A percentile compares a stretch with the other conserved stretches of the same genome.
These are phyloP conservation scores for Thunnus maccoyii DNA, from an alignment of 2,113 vertebrate genomes.

Conservation along the genomic window DNA sequence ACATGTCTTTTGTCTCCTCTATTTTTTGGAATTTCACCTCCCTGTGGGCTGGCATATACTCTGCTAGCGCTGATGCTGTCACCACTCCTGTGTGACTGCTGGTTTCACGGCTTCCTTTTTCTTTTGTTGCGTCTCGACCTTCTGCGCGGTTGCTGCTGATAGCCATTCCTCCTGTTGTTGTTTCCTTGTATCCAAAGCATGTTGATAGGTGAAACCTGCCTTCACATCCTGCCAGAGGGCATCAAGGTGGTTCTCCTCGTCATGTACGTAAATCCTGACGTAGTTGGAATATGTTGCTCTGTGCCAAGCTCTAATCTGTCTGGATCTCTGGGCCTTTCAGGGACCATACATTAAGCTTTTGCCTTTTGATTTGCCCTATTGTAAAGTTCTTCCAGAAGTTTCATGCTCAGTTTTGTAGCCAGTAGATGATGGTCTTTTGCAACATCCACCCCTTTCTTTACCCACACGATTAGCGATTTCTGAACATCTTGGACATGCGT, in stretches of 20 bases:
- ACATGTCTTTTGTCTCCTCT: conserved; percentile 31
- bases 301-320: conserved; percentile 28
- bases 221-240: conserved; percentile 42
- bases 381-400: no score
- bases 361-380: background rate
- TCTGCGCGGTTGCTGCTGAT: conserved; percentile 28
- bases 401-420: background rate
- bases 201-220: conserved; percentile 26
- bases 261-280: background rate
- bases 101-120: conserved; percentile 29
- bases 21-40: conserved; percentile 23
- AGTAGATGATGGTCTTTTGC: background rate
- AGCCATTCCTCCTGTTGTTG: conserved; percentile 41
- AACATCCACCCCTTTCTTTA: no score
- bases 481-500: no score
- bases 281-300: conserved; percentile 9
- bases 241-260: conserved; percentile 20
- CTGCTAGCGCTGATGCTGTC: conserved; percentile 2
- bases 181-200: conserved; percentile 29
- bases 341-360: background rate
- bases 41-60: background rate
- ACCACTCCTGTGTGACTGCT: conserved; percentile 4
- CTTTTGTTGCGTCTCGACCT: conserved; percentile 16
- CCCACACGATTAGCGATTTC: no score
- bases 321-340: conserved; percentile 25